These are phyloP conservation scores for Percopsis omiscomaycus DNA, from an alignment of 2,797 vertebrate species.

Conservation along the genomic window DNA sequence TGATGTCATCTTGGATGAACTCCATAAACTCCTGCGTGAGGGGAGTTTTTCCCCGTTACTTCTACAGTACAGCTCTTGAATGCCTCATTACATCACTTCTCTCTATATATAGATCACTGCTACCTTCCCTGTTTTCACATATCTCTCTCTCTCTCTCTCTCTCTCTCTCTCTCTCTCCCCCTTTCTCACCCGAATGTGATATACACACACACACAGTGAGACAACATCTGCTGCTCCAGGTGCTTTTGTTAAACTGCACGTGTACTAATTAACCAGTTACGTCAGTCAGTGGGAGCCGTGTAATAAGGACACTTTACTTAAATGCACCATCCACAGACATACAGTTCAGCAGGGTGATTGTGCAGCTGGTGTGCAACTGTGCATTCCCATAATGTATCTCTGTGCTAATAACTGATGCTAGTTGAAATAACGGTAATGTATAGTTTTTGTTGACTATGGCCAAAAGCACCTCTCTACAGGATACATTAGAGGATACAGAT, in stretches of 20 bases:
- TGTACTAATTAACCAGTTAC: constrained; percentile 6
- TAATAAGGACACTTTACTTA: neutral
- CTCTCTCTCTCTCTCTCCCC: neutral
- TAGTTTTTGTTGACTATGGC: no score
- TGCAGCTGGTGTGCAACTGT: neutral
- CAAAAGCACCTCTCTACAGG: no score
- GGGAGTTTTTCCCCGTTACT: no score
- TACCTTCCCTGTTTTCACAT: neutral
- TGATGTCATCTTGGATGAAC: no score
- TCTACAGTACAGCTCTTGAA: no score
- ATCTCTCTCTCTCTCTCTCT: constrained; percentile 2
- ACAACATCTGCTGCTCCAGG: constrained; percentile 1
- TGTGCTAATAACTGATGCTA: neutral
- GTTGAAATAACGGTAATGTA: no score
- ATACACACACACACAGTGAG: neutral
- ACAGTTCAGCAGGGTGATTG: neutral
- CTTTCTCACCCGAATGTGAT: neutral
- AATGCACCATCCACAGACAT: constrained; percentile 1
- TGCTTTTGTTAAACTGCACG: constrained; percentile 12
- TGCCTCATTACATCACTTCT: neutral
- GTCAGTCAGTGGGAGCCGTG: neutral
- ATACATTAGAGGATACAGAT: no score
- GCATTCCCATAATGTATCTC: neutral
- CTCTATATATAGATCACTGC: neutral
- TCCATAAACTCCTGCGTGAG: no score